Conservation (phyloP, 2,797 vertebrate species). For the Lemur catta region DNA sequence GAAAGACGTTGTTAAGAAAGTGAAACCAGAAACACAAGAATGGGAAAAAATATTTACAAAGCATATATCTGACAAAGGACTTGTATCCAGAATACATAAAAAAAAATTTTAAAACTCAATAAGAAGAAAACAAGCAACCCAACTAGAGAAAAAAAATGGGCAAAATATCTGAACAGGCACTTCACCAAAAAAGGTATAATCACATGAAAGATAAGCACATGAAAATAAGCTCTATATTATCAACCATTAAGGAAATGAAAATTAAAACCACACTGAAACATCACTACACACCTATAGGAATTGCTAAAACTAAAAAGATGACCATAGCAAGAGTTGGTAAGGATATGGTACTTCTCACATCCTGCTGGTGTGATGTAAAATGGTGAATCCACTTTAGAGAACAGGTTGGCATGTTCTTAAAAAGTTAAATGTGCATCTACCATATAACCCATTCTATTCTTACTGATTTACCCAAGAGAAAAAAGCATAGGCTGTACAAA, state of each 20-base stretch:
- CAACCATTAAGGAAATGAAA: background rate
- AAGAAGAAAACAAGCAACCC: background rate
- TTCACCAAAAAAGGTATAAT: background rate
- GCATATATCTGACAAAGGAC: background rate
- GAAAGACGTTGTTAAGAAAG: background rate
- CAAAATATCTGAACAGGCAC: background rate
- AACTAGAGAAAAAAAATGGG: background rate
- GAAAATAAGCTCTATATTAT: background rate
- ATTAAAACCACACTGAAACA: background rate
- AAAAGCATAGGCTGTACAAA: background rate
- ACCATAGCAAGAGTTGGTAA: background rate
- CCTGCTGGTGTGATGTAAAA: background rate
- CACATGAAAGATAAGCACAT: background rate
- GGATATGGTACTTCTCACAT: accelerated
- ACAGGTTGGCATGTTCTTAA: background rate
- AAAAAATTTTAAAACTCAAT: background rate
- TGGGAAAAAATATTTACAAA: background rate
- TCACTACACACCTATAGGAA: background rate
- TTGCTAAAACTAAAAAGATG: background rate
- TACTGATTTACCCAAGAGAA: background rate
- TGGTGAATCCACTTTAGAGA: background rate
- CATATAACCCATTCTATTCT: background rate
- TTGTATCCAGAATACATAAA: background rate
- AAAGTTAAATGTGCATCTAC: background rate
- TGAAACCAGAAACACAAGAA: background rate